Percentiles rank a stretch among this genome's conserved stretches.
phyloP scores from a whole-genome alignment of 2,113 vertebrate genomes.

The Promerops cafer region DNA sequence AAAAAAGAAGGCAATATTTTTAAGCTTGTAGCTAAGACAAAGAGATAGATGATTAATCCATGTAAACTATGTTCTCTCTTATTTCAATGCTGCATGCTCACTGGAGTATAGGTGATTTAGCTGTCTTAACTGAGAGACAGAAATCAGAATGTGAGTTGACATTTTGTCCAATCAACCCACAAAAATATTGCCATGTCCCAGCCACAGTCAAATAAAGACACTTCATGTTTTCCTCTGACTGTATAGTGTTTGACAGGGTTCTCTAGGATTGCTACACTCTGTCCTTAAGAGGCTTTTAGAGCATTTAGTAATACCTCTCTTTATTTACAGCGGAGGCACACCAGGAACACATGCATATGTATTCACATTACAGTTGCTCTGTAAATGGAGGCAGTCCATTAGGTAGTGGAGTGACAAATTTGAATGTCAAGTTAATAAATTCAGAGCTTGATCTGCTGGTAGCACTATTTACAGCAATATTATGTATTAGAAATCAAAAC shows the following conservation, averaged over 20 bases:
- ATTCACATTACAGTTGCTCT: neutral
- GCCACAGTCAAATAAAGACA: neutral
- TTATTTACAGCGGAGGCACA: neutral
- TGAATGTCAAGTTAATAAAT: neutral
- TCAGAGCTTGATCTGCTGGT: neutral
- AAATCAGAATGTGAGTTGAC: neutral
- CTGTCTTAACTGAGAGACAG: neutral
- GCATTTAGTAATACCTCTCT: neutral
- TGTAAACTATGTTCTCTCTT: neutral
- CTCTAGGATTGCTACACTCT: neutral
- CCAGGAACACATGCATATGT: neutral
- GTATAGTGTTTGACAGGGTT: neutral
- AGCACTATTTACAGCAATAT: slow-evolving; percentile 17
- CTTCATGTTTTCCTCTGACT: neutral
- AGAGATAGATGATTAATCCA: neutral
- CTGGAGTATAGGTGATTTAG: neutral
- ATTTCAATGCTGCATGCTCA: neutral
- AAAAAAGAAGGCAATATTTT: neutral
- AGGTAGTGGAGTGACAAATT: neutral
- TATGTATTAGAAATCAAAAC: neutral
- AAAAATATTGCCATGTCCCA: neutral
- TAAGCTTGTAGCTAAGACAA: neutral
- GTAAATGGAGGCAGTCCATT: neutral
- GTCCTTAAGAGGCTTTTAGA: neutral
- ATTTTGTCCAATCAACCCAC: neutral